These are phyloP conservation scores for Pangasius djambal DNA, from an alignment of 2,797 vertebrate species.

Conservation along the genomic window DNA sequence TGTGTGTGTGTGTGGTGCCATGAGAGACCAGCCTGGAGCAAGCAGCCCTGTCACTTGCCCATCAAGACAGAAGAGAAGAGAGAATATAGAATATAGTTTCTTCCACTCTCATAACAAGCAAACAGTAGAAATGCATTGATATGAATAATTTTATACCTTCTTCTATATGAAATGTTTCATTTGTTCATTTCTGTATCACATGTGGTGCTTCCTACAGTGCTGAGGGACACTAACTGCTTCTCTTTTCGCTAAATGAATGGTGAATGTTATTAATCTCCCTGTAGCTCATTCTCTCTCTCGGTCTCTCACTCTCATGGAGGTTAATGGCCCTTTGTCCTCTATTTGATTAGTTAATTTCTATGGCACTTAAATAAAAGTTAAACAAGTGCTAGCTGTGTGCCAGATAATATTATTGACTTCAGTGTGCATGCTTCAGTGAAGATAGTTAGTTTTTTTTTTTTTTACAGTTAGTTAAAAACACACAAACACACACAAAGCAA, in stretches of 20 bases:
- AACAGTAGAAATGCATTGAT: neutral
- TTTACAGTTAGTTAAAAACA: neutral
- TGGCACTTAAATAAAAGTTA: slow-evolving; percentile 60
- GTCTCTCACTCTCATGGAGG: slow-evolving; percentile 33
- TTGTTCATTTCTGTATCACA: slow-evolving; percentile 4
- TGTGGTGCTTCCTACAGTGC: slow-evolving; percentile 18
- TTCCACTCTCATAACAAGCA: neutral
- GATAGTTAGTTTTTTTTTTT: neutral
- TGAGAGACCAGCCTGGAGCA: slow-evolving; percentile 22
- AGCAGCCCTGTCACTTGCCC: slow-evolving; percentile 3
- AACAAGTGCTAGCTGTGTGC: slow-evolving; percentile 38
- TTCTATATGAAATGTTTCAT: neutral
- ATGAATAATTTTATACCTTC: neutral
- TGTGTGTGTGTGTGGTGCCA: slow-evolving; percentile 9
- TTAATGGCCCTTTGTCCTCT: slow-evolving; percentile 58
- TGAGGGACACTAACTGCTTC: slow-evolving; percentile 26
- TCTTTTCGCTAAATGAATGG: slow-evolving; percentile 33
- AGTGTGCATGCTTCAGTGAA: neutral
- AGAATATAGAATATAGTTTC: neutral
- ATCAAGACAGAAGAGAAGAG: slow-evolving; percentile 10
- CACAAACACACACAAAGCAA: neutral
- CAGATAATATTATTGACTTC: slow-evolving; percentile 30
- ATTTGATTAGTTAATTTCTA: slow-evolving; percentile 60
- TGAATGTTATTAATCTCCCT: slow-evolving; percentile 54
- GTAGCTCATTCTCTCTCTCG: slow-evolving; percentile 25